Percentiles rank a stretch among this genome's conserved stretches.
Conservation (phyloP, 1,140 invertebrate genomes). For the Drosophila eugracilis region DNA sequence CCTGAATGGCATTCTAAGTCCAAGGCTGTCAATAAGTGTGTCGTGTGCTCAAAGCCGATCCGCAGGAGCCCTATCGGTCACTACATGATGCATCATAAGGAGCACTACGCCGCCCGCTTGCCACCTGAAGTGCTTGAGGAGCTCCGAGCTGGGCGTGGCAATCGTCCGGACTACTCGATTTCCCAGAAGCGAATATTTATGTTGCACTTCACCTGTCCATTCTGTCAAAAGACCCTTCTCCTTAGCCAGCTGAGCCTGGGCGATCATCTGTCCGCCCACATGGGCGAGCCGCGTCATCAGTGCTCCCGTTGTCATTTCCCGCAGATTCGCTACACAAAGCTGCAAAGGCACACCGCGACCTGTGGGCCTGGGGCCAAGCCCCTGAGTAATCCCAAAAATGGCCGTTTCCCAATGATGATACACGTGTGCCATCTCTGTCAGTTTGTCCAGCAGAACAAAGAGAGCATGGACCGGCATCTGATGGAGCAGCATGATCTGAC, state of each 20-base stretch:
- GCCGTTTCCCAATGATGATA: constrained; percentile 7
- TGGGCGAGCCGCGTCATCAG: constrained; percentile 87
- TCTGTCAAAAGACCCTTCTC: constrained; percentile 45
- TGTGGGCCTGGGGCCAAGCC: constrained; percentile 24
- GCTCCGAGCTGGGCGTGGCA: constrained; percentile 29
- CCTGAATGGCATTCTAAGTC: constrained; percentile 52
- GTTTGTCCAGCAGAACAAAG: constrained; percentile 86
- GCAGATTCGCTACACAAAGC: background rate
- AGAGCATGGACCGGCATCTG: constrained; percentile 86
- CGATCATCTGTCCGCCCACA: constrained; percentile 88
- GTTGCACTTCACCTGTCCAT: constrained; percentile 53
- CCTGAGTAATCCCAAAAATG: background rate
- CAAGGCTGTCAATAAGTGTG: constrained; percentile 46
- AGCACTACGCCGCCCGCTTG: constrained; percentile 86
- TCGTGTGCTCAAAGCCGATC: constrained; percentile 85
- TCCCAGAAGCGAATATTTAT: rapidly evolving
- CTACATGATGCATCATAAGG: constrained; percentile 86
- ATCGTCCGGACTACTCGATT: constrained; percentile 17
- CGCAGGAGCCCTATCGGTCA: constrained; percentile 85
- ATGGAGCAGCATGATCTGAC: constrained; percentile 84
- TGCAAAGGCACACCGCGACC: constrained; percentile 11
- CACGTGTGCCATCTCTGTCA: constrained; percentile 88
- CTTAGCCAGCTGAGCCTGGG: background rate
- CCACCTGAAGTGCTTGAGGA: constrained; percentile 57
- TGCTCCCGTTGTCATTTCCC: constrained; percentile 86